Evolutionary conservation across 2,797 vertebrate species (phyloP).

Genomic region (Streptopelia turtur): DNA sequence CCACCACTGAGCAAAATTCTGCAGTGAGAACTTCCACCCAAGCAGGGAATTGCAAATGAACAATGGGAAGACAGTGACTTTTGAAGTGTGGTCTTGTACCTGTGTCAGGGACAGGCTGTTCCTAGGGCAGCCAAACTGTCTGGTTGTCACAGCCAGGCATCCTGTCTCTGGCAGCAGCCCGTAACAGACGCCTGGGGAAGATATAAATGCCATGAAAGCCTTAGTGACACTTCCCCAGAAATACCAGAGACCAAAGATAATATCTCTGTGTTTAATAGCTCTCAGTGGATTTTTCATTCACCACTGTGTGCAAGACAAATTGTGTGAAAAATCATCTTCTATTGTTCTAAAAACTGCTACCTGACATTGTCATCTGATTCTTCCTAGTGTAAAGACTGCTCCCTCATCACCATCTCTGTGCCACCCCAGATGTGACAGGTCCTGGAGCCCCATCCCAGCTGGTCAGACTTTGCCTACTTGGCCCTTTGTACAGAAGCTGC

Average conservation of each 20-base stretch:
- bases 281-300: conserved; percentile 14
- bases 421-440: background rate
- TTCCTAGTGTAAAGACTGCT: background rate
- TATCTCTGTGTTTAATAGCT: background rate
- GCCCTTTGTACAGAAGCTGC: background rate
- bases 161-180: background rate
- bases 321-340: background rate
- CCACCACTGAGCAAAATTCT: background rate
- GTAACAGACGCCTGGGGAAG: background rate
- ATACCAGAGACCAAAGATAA: conserved; percentile 19
- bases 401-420: background rate
- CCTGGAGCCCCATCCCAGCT: background rate
- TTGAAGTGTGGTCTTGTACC: background rate
- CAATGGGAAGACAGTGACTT: background rate
- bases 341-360: background rate
- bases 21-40: background rate
- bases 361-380: background rate
- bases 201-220: conserved; percentile 42
- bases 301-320: background rate
- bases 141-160: background rate
- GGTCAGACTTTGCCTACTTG: background rate
- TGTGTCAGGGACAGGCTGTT: background rate
- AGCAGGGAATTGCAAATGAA: background rate
- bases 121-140: background rate
- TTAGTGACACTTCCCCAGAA: conserved; percentile 46